Evolutionary conservation across 1,140 invertebrate genomes (phyloP).

Genomic region (Tetraneura akinire): DNA sequence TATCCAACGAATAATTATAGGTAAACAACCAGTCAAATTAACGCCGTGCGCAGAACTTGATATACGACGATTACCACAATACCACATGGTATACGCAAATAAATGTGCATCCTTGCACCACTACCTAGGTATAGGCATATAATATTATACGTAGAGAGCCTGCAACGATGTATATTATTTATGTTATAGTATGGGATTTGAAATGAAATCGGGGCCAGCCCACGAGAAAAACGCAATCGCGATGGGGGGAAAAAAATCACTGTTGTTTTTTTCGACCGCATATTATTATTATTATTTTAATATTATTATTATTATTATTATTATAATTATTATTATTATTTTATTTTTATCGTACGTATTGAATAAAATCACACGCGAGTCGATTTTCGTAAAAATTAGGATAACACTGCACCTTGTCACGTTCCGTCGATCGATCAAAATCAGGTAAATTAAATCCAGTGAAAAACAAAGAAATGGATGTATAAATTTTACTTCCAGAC

Average conservation of each 20-base stretch:
- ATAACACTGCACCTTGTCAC: conserved; percentile 37
- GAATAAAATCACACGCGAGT: background rate
- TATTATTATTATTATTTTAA: too few species aligned
- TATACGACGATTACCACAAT: too few species aligned
- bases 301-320: too few species aligned
- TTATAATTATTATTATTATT: too few species aligned
- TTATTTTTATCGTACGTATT: background rate
- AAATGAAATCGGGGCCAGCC: conserved; percentile 27
- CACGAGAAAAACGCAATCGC: conserved; percentile 3
- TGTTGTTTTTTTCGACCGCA: conserved; percentile 25
- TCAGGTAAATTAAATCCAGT: background rate
- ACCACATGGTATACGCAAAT: background rate
- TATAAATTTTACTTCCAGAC: background rate
- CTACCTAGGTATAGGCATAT: too few species aligned
- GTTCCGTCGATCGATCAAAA: background rate
- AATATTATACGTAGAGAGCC: too few species aligned
- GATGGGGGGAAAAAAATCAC: background rate
- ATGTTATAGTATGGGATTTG: too few species aligned
- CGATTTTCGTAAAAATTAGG: conserved; percentile 12
- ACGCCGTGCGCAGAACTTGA: conserved; percentile 23
- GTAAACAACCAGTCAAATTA: conserved; percentile 34
- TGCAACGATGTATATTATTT: conserved; percentile 19
- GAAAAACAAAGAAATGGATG: conserved; percentile 1
- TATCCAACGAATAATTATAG: conserved; percentile 24
- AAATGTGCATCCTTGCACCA: conserved; percentile 35